Evolutionary conservation across 1,140 invertebrate species (phyloP), one percentile per base, ranked within the genome.

Genomic region (Lasaia peninsularis): DNA sequence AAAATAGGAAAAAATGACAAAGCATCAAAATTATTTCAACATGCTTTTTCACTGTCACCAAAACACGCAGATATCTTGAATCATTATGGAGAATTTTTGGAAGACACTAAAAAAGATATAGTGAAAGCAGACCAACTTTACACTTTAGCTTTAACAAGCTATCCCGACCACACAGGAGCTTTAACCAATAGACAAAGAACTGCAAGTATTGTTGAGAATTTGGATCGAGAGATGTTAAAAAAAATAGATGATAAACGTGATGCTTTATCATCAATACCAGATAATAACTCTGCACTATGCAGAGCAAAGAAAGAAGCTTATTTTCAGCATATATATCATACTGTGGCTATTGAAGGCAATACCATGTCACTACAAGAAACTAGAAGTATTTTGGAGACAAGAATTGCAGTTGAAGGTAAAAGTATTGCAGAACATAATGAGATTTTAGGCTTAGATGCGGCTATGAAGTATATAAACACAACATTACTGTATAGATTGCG

Each of bases 351-450:
- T 63, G 98, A 99, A 90, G 98, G 98, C 1, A 99, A 99, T 74
- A 99, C 98, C 1, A 96, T 99, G 94, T 95, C 96, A 24, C 89
- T 99, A n/a, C 93, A 94, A 16, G 96, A 99, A 85, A 98, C 98
- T 0, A 90, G 97, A 62, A 95, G 95, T 53, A 95, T 99, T 59
- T 91, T 99, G 8, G 97, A 99, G 90, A 99, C 97, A 0, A 92
- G 96, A 64, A 93, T 98, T 79, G 97, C 97, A 0, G 93, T 99
- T 2, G 94, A 93, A 49, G 98, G 98, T 0, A 99, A 99, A 88
- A 98, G 96, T 80, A 94, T 99, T 28, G 92, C 97, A 60, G 98
- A 99, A 78, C 98, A 99, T 78, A 99, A 99, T 91, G 98, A 99
- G 90, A 96, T 98, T 73, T 86, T 98, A 21, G 96, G 97, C 54